Conservation (phyloP, 30 jellyfish, hydroid and myxozoan genomes). For the Pelagia noctiluca region DNA sequence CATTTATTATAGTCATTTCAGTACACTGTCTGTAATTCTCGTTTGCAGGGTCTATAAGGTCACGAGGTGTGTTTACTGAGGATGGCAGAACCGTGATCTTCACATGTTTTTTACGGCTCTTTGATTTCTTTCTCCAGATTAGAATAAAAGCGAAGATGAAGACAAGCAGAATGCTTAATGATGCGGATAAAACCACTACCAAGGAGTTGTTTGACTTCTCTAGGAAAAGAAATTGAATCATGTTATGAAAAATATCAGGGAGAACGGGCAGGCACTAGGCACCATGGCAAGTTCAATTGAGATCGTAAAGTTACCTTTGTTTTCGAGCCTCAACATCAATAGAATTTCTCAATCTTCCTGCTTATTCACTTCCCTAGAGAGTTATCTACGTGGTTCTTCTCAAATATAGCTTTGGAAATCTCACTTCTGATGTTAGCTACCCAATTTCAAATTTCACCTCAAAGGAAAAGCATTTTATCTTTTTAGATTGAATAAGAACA, state of each 20-base stretch:
- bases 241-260: not conserved
- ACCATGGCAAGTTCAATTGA: not conserved
- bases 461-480: too few species aligned
- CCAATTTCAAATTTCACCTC: too few species aligned
- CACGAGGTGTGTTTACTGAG: not conserved
- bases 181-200: constrained; percentile 51
- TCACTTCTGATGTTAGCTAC: too few species aligned
- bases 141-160: constrained; percentile 8
- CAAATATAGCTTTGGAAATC: too few species aligned
- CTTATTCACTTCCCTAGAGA: too few species aligned
- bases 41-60: not conserved
- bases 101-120: constrained; percentile 30
- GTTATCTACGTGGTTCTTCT: too few species aligned
- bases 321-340: too few species aligned
- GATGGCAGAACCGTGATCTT: constrained; percentile 53
- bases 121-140: constrained; percentile 33
- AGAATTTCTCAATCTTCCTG: too few species aligned
- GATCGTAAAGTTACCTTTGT: too few species aligned
- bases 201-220: constrained; percentile 37
- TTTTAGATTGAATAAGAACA: too few species aligned
- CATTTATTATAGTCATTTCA: too few species aligned
- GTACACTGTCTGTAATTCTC: too few species aligned
- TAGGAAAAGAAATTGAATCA: not conserved
- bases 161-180: constrained; percentile 39
- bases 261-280: not conserved